These are phyloP conservation scores for Xenops minutus DNA, from an alignment of 2,797 vertebrate species.

Conservation along the genomic window DNA sequence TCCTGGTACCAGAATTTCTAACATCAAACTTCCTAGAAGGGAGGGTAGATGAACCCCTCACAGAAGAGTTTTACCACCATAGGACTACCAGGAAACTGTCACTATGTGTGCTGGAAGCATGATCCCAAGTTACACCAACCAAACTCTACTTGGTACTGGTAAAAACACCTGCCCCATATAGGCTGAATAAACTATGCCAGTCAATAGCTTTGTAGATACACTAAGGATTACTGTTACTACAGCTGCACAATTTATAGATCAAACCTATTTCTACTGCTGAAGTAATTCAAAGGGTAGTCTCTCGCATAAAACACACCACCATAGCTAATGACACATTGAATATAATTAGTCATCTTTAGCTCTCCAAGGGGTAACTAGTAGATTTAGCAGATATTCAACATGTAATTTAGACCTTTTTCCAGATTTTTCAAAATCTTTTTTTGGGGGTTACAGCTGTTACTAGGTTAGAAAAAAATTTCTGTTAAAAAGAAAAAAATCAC, in stretches of 20 bases:
- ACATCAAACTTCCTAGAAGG: background rate
- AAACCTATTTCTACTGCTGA: background rate
- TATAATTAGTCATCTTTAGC: background rate
- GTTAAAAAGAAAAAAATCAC: background rate
- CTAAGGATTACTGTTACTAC: background rate
- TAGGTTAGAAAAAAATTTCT: background rate
- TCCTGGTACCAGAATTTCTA: background rate
- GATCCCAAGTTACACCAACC: background rate
- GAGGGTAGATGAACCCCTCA: background rate
- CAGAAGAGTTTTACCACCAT: background rate
- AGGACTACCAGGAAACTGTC: background rate
- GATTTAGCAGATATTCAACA: background rate
- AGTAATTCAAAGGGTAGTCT: background rate
- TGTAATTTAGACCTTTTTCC: background rate
- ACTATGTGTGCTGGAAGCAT: background rate
- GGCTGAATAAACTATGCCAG: background rate
- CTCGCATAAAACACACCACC: background rate
- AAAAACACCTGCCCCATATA: background rate
- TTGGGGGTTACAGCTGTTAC: background rate
- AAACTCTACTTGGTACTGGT: background rate
- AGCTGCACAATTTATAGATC: background rate
- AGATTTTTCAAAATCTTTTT: background rate
- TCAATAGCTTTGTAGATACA: background rate
- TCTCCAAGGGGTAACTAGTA: background rate
- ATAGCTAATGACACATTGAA: background rate